Evolutionary conservation across 2,113 vertebrate species (phyloP), one percentile per base, ranked within the genome.

Genomic region (Halcyon senegalensis): DNA sequence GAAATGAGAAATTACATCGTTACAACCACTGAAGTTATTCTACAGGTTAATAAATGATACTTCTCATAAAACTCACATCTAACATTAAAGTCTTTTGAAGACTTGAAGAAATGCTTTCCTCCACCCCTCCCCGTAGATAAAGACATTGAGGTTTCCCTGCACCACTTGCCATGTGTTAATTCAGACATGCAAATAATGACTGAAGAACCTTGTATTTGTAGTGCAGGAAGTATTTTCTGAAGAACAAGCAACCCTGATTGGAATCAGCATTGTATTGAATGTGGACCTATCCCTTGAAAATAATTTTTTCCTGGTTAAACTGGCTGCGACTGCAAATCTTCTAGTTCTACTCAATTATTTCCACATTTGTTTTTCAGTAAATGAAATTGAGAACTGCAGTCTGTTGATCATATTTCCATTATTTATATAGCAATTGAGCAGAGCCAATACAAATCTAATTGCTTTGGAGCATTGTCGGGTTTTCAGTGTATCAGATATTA

Each of bases 101-200:
- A 8, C 70, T 56, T 66, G 59, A 73, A 82, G 74, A 64, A 93
- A 62, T 37, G 28, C 8, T 55, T 93, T 12, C 28, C 69, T 87
- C 58, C 82, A 79, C 7, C 46, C 55, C 56, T 14, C 51, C 27
- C 27, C 50, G 6, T 35, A 17, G 74, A 30, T 81, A 33, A 78
- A 62, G 35, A 35, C 50, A 11, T 27, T n/a, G 62, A 73, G 41
- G 27, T 9, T 59, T 84, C 79, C 87, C 81, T 68, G 80, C 90
- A n/a, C 60, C 4, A 3, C 41, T 91, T 84, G 89, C 73, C 77
- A 8, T 43, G 84, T 0, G 0, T 87, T 89, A 53, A 48, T 80
- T 83, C 92, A 96, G 96, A 93, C 89, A 76, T 94, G 91, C 82
- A 97, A 90, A 89, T 92, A 27, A 25, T 46, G 77, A 64, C 68